Base-by-base conservation (phyloP, 2,797 vertebrate genomes). In the Acipenser transmontanus region DNA sequence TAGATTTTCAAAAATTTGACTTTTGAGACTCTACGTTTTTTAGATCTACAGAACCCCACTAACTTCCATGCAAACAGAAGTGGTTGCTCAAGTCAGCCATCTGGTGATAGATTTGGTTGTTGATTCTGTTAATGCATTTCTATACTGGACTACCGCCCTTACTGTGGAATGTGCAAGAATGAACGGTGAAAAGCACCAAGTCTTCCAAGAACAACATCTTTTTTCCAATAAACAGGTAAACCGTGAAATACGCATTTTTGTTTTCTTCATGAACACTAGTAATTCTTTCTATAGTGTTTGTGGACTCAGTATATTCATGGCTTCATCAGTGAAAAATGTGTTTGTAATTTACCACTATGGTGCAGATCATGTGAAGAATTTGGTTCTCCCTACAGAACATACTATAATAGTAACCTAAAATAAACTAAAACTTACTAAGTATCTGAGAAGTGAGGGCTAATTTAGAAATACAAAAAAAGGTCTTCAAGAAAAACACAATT, bases 31-130 rank as follows among this genome's bases (percentile, higher is more conserved):
- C 1, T 57, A n/a, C 2, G 14, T 57, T 57, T 57, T 57, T n/a
- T 57, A 91, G 89, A 90, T 91, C 71, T 88, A 88, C 66, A 82
- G 88, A 73, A 84, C 78, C 68, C 76, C 79, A 9, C 17, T 81
- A 2, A 49, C 68, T 59, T 75, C 72, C 20, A 73, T 64, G 61
- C 74, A 66, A 6, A 59, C 13, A 11, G 87, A 91, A 63, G 61
- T 79, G 47, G 83, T 91, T 68, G 74, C 72, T 54, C 70, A 71
- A 0, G 81, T 71, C 61, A 62, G 67, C 6, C 66, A 78, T 51
- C 61, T 76, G 48, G 77, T 89, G 61, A 85, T 78, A 47, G 83
- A 88, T 71, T 74, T 91, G 62, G 79, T 56, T 5, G 79, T 90
- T 66, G 88, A 91, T 71, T 81, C 87, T 4, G 34, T 85, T 10